Conservation (phyloP, 1,140 invertebrate genomes). For the Eumaeus atala region DNA sequence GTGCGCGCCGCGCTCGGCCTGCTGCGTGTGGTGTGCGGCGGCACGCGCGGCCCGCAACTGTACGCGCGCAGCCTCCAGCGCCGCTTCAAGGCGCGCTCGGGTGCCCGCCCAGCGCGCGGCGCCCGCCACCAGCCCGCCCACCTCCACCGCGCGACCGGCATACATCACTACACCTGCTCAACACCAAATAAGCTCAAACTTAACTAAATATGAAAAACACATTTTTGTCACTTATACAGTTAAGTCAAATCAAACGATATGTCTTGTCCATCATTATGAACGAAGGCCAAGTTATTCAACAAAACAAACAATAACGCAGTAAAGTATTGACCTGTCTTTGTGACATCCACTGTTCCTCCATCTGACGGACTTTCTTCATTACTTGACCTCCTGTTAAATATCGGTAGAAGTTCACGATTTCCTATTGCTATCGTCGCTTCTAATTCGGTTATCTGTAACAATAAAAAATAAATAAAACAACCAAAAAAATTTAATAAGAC, state of each 20-base stretch:
- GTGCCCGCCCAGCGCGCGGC: constrained; percentile 31
- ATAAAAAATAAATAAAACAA: too few species aligned
- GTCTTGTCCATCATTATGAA: too few species aligned
- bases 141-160: constrained; percentile 49
- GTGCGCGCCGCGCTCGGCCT: constrained; percentile 49
- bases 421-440: constrained; percentile 53
- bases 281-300: too few species aligned
- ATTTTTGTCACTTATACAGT: too few species aligned
- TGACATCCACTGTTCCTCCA: constrained; percentile 42
- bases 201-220: too few species aligned
- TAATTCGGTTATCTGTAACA: constrained; percentile 46
- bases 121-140: constrained; percentile 42
- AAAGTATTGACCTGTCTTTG: constrained; percentile 39
- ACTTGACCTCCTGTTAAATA: constrained; percentile 35
- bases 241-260: too few species aligned
- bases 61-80: constrained; percentile 31
- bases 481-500: too few species aligned
- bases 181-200: constrained; percentile 5
- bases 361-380: constrained; percentile 12
- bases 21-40: constrained; percentile 44
- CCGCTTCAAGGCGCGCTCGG: constrained; percentile 38
- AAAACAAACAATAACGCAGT: neutral
- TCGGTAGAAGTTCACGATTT: constrained; percentile 49
- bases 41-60: constrained; percentile 37
- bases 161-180: constrained; percentile 47